Conservation (phyloP, 2,888 invertebrate genomes). For the Papilio gigon region DNA sequence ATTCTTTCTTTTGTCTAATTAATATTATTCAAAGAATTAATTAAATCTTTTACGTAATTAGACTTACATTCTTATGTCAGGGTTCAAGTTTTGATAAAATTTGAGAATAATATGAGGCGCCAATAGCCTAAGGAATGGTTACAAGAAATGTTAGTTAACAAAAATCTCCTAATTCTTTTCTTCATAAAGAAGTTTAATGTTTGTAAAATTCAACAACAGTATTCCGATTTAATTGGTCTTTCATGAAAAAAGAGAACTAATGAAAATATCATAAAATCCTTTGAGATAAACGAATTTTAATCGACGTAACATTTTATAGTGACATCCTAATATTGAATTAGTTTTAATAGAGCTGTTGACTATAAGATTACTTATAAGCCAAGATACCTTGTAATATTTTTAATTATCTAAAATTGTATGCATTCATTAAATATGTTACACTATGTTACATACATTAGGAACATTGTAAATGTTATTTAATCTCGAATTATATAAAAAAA, state of each 20-base stretch:
- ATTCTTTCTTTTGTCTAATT: neutral
- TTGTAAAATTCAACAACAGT: neutral
- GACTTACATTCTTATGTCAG: no score
- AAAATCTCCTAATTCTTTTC: no score
- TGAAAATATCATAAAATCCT: neutral
- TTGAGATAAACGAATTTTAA: neutral
- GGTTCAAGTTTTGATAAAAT: no score
- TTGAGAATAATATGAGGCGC: no score
- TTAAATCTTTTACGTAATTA: neutral
- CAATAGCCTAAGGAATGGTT: no score
- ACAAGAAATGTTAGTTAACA: no score
- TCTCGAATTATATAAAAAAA: neutral
- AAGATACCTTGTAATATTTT: no score
- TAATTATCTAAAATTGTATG: neutral
- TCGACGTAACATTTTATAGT: slow-evolving; percentile 5
- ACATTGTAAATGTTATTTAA: neutral
- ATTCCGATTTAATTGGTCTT: neutral
- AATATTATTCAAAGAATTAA: neutral
- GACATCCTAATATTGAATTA: neutral
- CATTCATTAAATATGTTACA: neutral
- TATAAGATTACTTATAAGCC: no score
- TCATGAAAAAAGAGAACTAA: neutral
- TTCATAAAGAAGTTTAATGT: no score
- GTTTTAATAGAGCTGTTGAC: neutral
- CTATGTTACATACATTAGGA: neutral